Evolutionary conservation across 2,797 vertebrate genomes (phyloP).

Genomic region (Fistularia commersonii): DNA sequence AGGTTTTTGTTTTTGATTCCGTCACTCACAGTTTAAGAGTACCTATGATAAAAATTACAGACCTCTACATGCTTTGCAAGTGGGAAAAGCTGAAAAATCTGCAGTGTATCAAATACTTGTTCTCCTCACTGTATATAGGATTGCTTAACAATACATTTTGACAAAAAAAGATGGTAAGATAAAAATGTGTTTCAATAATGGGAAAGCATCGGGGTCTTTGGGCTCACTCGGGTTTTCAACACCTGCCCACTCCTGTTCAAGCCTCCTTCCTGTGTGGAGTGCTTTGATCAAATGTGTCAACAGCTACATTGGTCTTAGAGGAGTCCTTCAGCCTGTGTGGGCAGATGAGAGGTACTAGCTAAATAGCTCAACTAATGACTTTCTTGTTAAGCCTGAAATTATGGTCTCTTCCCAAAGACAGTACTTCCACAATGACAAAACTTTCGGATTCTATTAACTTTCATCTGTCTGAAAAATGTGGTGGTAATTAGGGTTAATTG

Average conservation of each 20-base stretch:
- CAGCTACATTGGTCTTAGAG: slow-evolving; percentile 46
- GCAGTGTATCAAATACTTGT: no score
- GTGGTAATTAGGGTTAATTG: slow-evolving; percentile 72
- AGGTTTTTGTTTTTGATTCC: no score
- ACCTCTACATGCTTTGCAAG: no score
- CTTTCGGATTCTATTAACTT: slow-evolving; percentile 66
- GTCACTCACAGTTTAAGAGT: no score
- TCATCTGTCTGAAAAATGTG: slow-evolving; percentile 53
- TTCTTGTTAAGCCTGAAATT: slow-evolving; percentile 60
- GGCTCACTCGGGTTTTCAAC: slow-evolving; percentile 51
- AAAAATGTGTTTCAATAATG: no score
- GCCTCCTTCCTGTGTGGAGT: slow-evolving; percentile 44
- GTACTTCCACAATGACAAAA: slow-evolving; percentile 63
- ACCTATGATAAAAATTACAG: no score
- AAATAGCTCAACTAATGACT: slow-evolving; percentile 59
- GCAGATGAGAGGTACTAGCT: slow-evolving; percentile 60
- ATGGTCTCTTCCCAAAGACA: slow-evolving; percentile 58
- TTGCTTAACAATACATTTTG: no score
- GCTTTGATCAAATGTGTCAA: slow-evolving; percentile 58
- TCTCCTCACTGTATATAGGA: no score
- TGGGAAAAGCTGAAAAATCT: no score
- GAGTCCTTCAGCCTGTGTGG: slow-evolving; percentile 61
- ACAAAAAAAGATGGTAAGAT: not conserved
- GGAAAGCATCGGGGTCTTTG: slow-evolving; percentile 4
- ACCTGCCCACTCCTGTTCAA: slow-evolving; percentile 54